Base-by-base conservation (phyloP, 1,140 invertebrate genomes). In the Aphaenogaster ashmeadi region DNA sequence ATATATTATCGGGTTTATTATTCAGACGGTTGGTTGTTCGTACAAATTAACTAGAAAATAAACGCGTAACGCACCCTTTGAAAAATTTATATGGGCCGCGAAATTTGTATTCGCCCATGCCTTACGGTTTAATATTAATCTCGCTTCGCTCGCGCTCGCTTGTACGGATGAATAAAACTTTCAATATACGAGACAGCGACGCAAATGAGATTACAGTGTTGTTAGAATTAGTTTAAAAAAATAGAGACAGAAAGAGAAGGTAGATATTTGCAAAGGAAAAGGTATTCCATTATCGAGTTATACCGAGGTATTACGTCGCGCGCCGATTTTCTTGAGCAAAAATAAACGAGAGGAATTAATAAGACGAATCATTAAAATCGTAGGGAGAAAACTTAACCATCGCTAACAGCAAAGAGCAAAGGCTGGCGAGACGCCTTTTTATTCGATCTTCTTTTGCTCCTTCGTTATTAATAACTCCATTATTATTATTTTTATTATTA, bases 41-140 rank as follows among this genome's bases (percentile, higher is more conserved):
- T 36, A 1, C 54, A n/a, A 52, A 44, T 83, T 44, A 74, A 62
- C 47, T 18, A 67, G 8, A 44, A 21, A 44, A 67, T 36, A 67
- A 38, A 41, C 27, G 54, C n/a, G 11, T 72, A 60, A 83, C 72
- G 41, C 8, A 15, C 13, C 9, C 27, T 74, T 44, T 62, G 38
- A 47, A 75, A 75, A 84, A 84, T 74, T 84, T 84, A 62, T 6
- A 4, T 38, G 18, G 8, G 0, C 13, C 41, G 4, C 44, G 54
- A 84, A 83, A 84, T 84, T 58, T 56, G 21, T 60, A 74, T 74
- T 84, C 33, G 69, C 27, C 4, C 41, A 33, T 21, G 41, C 41
- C 41, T 69, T 50, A 38, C 36, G n/a, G 27, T 62, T 83, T 62
- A 84, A 75, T 84, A 84, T 84, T 84, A 84, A 84, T 84, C 62